Evolutionary conservation across 1,140 invertebrate genomes (phyloP).

Genomic region (Melanaphis sacchari): DNA sequence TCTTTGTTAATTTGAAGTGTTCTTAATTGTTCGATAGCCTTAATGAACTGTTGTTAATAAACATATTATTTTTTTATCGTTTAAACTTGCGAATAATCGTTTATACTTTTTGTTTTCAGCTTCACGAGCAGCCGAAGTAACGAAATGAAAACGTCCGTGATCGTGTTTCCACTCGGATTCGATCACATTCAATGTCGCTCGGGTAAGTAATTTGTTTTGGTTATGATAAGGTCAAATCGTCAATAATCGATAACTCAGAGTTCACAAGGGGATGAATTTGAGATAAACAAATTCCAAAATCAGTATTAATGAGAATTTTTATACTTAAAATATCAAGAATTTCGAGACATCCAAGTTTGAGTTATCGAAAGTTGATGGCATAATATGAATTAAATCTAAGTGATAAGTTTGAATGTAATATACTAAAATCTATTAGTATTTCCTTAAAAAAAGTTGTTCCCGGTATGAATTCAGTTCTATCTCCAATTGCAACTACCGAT

Average conservation of each 20-base stretch:
- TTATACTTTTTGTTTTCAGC: not conserved
- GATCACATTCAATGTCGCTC: not conserved
- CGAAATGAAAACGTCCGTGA: not conserved
- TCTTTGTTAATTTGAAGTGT: too few species aligned
- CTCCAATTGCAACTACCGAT: not conserved
- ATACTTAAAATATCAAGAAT: too few species aligned
- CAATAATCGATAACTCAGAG: too few species aligned
- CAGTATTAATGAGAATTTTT: too few species aligned
- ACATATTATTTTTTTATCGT: too few species aligned
- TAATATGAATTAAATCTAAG: too few species aligned
- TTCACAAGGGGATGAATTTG: too few species aligned
- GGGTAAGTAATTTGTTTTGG: not conserved
- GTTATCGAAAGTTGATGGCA: too few species aligned
- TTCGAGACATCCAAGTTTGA: too few species aligned
- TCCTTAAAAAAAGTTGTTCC: not conserved
- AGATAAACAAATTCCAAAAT: too few species aligned
- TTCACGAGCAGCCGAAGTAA: not conserved
- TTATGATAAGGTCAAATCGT: not conserved
- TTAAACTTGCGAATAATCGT: not conserved
- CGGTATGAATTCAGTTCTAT: not conserved
- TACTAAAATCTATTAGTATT: not conserved
- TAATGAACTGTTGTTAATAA: too few species aligned
- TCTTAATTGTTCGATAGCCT: too few species aligned
- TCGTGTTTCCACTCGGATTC: not conserved
- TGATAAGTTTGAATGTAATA: not conserved